Evolutionary conservation across 2,113 vertebrate species (phyloP), one percentile per base, ranked within the genome.

Genomic region (Misgurnus mizolepis): DNA sequence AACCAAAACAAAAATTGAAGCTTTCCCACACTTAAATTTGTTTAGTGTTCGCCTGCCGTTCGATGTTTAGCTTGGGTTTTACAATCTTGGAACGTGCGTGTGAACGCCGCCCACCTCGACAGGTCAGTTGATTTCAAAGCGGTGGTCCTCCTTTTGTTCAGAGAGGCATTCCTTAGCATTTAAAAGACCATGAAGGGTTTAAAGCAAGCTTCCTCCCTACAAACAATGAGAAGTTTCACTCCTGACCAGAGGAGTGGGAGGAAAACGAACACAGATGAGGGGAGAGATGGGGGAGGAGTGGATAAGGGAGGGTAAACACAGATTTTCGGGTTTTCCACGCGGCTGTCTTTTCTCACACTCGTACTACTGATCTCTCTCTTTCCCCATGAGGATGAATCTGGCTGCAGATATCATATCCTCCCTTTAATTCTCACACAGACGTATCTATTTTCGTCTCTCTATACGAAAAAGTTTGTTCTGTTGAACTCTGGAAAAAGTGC

Each of bases 281-380:
- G 85, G 83, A 80, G 82, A 88, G 88, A 89, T 87, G 89, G 92
- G 80, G 82, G 84, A 85, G 86, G 83, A 87, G 5, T 85, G 82
- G 80, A 84, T 65, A 58, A 78, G 61, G 62, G 78, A 86, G 85
- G 88, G 87, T 89, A 92, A 92, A 93, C 83, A 78, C 74, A 74
- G 67, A 41, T 71, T 60, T 73, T 17, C 27, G 60, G 27, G 39
- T 22, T 69, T 69, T 60, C 74, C 49, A 27, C 40, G 43, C 74
- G 64, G 34, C 74, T 68, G 62, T 61, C 62, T 86, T 75, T 84
- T 80, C 53, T 70, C 79, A 78, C 76, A 70, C 79, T 82, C 27
- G 22, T 45, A 62, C 49, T 18, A 18, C 53, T 71, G 64, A 47
- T 83, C 71, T 81, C 58, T 81, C 58, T 78, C 62, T 80, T 61